Percentiles rank a stretch among this genome's conserved stretches.
Conservation (phyloP, 2,113 vertebrate species). For the Microtus oregoni region DNA sequence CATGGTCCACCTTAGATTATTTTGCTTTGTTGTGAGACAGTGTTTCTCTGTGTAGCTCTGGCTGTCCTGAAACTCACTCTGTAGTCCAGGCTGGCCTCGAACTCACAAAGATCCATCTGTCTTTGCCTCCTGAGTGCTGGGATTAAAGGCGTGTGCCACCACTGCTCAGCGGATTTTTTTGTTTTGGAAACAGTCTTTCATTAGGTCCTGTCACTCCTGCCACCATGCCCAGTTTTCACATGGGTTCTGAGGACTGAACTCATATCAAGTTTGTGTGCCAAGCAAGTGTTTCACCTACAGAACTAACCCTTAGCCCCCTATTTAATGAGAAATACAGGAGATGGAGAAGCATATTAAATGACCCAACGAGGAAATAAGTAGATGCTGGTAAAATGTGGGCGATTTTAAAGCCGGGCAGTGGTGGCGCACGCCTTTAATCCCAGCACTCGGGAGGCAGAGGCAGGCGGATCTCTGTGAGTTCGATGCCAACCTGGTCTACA, state of each 20-base stretch:
- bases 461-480: too few relatives aligned
- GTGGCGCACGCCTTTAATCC: too few relatives aligned
- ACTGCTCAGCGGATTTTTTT: not conserved
- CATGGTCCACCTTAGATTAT: not conserved
- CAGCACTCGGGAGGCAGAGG: too few relatives aligned
- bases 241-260: not conserved
- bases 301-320: not conserved
- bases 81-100: not conserved
- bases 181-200: not conserved
- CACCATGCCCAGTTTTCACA: not conserved
- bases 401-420: not conserved
- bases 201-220: not conserved
- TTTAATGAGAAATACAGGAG: constrained; percentile 2
- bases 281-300: not conserved
- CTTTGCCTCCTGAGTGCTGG: not conserved
- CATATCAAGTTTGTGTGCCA: not conserved
- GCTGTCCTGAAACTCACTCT: not conserved
- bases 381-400: not conserved
- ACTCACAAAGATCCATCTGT: not conserved
- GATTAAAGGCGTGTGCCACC: not conserved
- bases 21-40: not conserved
- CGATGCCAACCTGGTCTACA: too few relatives aligned
- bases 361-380: not conserved
- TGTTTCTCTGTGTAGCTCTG: not conserved
- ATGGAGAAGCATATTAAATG: constrained; percentile 43